These are phyloP conservation scores for Acronicta aceris DNA, from an alignment of 2,888 invertebrate species.

Conservation along the genomic window DNA sequence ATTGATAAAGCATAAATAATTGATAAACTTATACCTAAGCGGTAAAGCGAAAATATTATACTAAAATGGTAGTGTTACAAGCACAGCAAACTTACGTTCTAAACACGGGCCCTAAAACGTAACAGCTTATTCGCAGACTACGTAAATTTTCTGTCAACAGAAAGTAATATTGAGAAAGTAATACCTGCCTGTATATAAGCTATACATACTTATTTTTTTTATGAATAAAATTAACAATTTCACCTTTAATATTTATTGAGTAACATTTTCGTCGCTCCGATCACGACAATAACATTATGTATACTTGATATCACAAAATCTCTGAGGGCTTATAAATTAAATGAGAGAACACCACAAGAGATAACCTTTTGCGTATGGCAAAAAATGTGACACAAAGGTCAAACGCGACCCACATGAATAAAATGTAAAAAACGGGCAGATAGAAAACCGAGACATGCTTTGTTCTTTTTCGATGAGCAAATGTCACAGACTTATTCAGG, in stretches of 20 bases:
- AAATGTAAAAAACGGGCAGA: constrained; percentile 19
- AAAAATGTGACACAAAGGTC: constrained; percentile 32
- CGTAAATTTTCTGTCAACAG: background rate
- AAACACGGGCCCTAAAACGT: background rate
- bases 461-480: constrained; percentile 25
- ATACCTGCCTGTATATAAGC: too few species aligned
- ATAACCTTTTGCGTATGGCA: constrained; percentile 39
- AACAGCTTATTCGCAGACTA: background rate
- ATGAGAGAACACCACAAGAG: constrained; percentile 36
- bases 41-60: background rate
- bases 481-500: constrained; percentile 24
- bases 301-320: constrained; percentile 2
- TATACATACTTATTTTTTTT: too few species aligned
- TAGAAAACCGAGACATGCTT: constrained; percentile 9
- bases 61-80: background rate
- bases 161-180: too few species aligned
- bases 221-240: too few species aligned
- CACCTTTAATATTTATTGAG: too few species aligned
- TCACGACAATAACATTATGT: constrained; percentile 1
- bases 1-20: too few species aligned
- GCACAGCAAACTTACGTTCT: constrained; percentile 2
- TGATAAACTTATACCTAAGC: too few species aligned
- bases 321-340: constrained; percentile 18
- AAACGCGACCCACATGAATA: constrained; percentile 20
- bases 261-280: too few species aligned